Evolutionary conservation across 2,888 invertebrate genomes (phyloP), one percentile per base, ranked within the genome.

Genomic region (Lamproptera curius): DNA sequence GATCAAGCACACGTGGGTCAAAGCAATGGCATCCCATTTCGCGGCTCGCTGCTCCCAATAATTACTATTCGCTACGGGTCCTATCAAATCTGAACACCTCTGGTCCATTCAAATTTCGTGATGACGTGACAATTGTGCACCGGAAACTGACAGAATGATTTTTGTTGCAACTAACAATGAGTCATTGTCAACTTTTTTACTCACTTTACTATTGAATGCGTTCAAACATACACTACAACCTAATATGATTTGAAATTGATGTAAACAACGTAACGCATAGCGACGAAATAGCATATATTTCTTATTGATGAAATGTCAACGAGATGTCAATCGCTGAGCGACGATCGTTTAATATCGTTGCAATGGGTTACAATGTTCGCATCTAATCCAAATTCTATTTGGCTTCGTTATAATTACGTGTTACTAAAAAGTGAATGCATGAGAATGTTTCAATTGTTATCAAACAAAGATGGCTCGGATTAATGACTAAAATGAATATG

Each of bases 1-100:
- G 37, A 40, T 38, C 44, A 51, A 51, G n/a, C 52, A 50, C 42
- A 36, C 34, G 28, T 33, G 26, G 26, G 16, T 53, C 39, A 42
- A 62, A 60, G 63, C 66, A 67, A 56, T 59, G 61, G 59, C 59
- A 62, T 59, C 58, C 65, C 58, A 83, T 83, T 85, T 77, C 75
- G 70, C 77, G 78, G 73, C 65, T 76, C 70, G 65, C 63, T 77
- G 77, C 70, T 53, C 61, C 44, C 70, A 53, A 63, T 84, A 82
- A 85, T 82, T 78, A 49, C 43, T 49, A 57, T 56, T 55, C 57
- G 60, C 61, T 67, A 60, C 65, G 58, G 58, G 58, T 65, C 60
- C 61, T 62, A 61, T 65, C 65, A 63, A 63, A 71, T 68, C 63
- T 58, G 62, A 67, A 70, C 63, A 51, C 51, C 52, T 57, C 59